Conservation (phyloP, 2,888 invertebrate species). For the Eilema depressum region DNA sequence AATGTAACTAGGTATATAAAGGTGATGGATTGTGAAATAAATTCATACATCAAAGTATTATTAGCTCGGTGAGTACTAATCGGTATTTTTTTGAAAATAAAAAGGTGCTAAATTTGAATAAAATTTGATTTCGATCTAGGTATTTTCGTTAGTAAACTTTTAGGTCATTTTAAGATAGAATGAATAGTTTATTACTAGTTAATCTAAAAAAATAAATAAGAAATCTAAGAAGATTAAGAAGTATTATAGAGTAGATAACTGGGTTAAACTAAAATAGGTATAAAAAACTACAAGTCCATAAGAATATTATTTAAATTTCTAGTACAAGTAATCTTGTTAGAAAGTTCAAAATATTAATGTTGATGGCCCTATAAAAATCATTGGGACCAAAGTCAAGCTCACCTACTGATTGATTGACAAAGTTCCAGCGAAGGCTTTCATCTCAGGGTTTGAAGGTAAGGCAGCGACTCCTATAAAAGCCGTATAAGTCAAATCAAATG, state of each 20-base stretch:
- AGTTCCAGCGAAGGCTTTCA: neutral
- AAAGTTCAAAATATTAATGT: neutral
- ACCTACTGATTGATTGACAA: neutral
- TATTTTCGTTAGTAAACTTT: too few species aligned
- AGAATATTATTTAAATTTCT: too few species aligned
- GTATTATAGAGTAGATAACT: too few species aligned
- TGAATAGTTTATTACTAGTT: too few species aligned
- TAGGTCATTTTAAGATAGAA: too few species aligned
- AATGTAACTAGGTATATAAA: slow-evolving; percentile 11
- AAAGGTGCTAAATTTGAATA: neutral
- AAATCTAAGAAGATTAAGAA: too few species aligned
- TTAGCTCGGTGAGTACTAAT: slow-evolving; percentile 8
- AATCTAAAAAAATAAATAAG: too few species aligned
- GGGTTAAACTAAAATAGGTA: too few species aligned
- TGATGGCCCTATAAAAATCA: neutral
- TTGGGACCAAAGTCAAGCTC: neutral
- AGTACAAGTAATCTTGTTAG: too few species aligned
- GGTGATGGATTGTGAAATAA: neutral
- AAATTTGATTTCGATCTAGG: neutral
- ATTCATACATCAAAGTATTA: neutral
- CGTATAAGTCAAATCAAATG: too few species aligned
- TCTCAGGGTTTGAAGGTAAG: neutral
- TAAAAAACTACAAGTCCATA: too few species aligned
- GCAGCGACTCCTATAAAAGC: too few species aligned
- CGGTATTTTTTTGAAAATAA: neutral